These are phyloP conservation scores for Tillus elongatus DNA, from an alignment of 2,888 invertebrate species.

Conservation along the genomic window DNA sequence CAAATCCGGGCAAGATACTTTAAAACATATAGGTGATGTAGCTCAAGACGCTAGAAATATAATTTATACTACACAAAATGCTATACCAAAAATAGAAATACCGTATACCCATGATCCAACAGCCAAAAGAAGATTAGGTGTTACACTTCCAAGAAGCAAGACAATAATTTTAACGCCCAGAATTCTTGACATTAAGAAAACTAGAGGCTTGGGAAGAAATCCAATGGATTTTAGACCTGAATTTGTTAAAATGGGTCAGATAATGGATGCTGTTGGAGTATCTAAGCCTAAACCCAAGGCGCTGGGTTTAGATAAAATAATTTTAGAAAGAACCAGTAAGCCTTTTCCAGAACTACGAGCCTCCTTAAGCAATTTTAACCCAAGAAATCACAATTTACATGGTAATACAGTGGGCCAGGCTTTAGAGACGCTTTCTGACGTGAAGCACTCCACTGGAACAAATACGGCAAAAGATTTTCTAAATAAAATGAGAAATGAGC, in stretches of 20 bases:
- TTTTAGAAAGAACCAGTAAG: no score
- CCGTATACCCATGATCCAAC: conserved; percentile 26
- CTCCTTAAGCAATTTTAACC: no score
- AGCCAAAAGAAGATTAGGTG: conserved; percentile 15
- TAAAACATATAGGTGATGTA: conserved; percentile 32
- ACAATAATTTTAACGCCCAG: conserved; percentile 24
- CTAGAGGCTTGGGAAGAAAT: background rate
- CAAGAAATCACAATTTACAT: no score
- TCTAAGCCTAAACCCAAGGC: conserved; percentile 29
- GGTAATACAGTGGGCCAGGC: no score
- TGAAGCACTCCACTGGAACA: no score
- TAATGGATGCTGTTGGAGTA: conserved; percentile 36
- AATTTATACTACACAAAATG: conserved; percentile 24
- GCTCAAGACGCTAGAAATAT: conserved; percentile 34
- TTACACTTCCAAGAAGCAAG: conserved; percentile 15
- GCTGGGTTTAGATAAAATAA: conserved; percentile 25
- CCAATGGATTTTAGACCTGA: conserved; percentile 14
- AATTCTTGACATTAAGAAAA: conserved; percentile 20
- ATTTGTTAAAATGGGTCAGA: conserved; percentile 31
- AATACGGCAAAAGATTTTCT: no score
- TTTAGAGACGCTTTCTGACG: no score
- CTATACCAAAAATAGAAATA: conserved; percentile 29
- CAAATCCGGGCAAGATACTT: conserved; percentile 34
- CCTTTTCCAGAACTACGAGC: no score
- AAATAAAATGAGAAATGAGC: no score